Base-by-base conservation (phyloP, 2,797 vertebrate genomes). In the Chrosomus eos region DNA sequence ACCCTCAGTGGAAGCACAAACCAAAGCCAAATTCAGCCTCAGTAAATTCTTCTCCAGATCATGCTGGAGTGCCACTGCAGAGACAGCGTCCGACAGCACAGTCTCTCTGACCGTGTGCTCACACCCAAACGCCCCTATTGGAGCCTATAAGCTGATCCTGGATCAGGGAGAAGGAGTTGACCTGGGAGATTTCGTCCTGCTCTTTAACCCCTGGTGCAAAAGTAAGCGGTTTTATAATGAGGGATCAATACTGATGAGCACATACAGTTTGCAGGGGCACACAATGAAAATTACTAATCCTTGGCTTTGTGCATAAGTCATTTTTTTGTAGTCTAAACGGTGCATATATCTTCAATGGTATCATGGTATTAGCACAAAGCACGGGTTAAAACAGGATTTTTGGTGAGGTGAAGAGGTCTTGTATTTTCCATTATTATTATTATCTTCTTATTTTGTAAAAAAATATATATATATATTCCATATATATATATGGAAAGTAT, bases 191-290 rank as follows among this genome's bases (percentile, higher is more conserved):
- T 97, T 98, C 91, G 93, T 88, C 4, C 86, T 98, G 85, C 97
- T 97, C 58, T 98, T 97, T 86, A 98, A 98, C 74, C 95, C 97
- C 68, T 98, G 97, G 97, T 94, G 93, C 87, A 87, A 28, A 90
- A 92, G 97, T 98, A 91, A 83, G 93, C 31, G 1, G 31, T 58
- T 58, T 58, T 45, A 28, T 78, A 4, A 45, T 31, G 7, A 23
- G 51, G 16, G 13, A 55, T 23, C 3, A 33, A 23, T 58, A 36
- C 13, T 33, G 28, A 28, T 18, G 45, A 73, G 26, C 38, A 26
- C 13, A 26, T 43, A 40, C 13, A 70, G 23, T 60, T 28, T 62
- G 2, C 23, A 2, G 6, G 67, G 13, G 3, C 19, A 38, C 33
- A 38, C 36, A 13, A 13, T 7, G 2, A 38, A 68, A 68, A 40